A percentile compares a stretch with the other conserved stretches of the same genome.
Conservation (phyloP, 2,888 invertebrate genomes). For the Mythimna loreyi region DNA sequence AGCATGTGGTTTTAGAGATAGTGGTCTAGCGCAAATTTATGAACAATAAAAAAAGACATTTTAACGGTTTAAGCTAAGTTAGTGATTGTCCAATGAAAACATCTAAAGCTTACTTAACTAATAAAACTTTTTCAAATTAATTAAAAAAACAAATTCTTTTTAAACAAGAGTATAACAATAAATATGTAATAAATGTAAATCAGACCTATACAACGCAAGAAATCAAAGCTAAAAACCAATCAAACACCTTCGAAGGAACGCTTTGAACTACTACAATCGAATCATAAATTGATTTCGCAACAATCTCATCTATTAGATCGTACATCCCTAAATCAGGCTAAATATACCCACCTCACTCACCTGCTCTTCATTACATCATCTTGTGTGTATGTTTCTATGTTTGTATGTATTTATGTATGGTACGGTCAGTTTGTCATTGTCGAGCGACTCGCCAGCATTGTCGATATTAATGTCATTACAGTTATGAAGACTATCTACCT, state of each 20-base stretch:
- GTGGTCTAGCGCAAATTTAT: no score
- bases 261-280: slow-evolving; percentile 15
- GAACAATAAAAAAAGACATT: no score
- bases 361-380: slow-evolving; percentile 53
- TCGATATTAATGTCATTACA: slow-evolving; percentile 56
- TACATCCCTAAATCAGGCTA: slow-evolving; percentile 52
- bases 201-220: neutral
- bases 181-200: neutral
- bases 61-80: neutral
- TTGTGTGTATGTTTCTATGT: slow-evolving; percentile 12
- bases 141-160: no score
- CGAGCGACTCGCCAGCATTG: slow-evolving; percentile 48
- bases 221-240: slow-evolving; percentile 1
- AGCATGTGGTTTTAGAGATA: neutral
- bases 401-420: slow-evolving; percentile 32
- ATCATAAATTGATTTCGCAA: slow-evolving; percentile 42
- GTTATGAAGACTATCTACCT: slow-evolving; percentile 40
- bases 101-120: neutral
- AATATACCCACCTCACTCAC: slow-evolving; percentile 53
- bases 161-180: neutral
- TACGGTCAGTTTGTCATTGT: slow-evolving; percentile 51
- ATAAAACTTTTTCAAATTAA: no score
- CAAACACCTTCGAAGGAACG: neutral
- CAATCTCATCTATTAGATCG: slow-evolving; percentile 25
- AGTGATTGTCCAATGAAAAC: neutral